A percentile compares a stretch with the other conserved stretches of the same genome.
phyloP scores from a whole-genome alignment of 2,888 invertebrate species.

The Tenthredo notha region DNA sequence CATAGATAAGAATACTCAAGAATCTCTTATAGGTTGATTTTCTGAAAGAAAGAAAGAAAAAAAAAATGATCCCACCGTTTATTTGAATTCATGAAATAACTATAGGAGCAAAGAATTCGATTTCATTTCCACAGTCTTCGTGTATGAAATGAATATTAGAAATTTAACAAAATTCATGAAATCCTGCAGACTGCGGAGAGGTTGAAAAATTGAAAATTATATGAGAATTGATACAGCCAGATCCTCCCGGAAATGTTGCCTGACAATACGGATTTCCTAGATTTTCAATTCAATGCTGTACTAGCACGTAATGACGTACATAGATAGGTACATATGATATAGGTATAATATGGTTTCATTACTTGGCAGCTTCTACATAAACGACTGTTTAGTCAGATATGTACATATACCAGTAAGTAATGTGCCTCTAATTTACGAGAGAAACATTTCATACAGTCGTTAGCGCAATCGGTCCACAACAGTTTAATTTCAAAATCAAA shows the following conservation, averaged over 20 bases:
- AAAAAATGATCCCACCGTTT: neutral
- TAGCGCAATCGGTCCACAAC: neutral
- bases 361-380: neutral
- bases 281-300: constrained; percentile 27
- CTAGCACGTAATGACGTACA: neutral
- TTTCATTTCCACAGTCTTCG: neutral
- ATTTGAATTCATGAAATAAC: neutral
- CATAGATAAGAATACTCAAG: neutral
- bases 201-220: neutral
- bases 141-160: too few species aligned
- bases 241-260: constrained; percentile 5
- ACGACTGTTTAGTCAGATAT: neutral
- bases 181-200: neutral
- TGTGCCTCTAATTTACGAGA: neutral
- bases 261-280: constrained; percentile 28
- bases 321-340: neutral
- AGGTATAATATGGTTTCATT: neutral
- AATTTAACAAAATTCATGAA: neutral
- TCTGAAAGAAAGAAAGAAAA: neutral
- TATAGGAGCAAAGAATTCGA: neutral
- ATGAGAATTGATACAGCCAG: constrained; percentile 7
- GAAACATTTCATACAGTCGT: neutral
- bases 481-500: neutral
- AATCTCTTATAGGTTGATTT: neutral
- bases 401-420: neutral